phyloP scores from a whole-genome alignment of 2,797 vertebrate species.

The Tympanoctomys barrerae region DNA sequence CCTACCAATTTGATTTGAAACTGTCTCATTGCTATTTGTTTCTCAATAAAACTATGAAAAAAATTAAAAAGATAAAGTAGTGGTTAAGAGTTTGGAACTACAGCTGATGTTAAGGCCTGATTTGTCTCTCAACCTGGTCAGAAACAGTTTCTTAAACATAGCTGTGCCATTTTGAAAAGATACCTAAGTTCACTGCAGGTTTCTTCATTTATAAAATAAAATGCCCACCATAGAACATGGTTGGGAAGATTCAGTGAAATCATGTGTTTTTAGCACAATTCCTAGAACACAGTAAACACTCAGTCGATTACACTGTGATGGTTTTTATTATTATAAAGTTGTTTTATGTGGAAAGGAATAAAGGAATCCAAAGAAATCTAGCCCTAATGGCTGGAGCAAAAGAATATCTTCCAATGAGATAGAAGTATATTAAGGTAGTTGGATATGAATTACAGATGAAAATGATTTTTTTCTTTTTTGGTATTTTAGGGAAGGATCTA shows the following conservation, averaged over 20 bases:
- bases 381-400: neutral
- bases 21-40: too few species aligned
- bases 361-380: neutral
- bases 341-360: conserved; percentile 37
- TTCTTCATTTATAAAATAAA: neutral
- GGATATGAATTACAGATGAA: conserved; percentile 39
- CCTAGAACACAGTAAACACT: conserved; percentile 18
- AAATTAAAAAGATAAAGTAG: neutral
- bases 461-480: neutral
- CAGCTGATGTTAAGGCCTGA: neutral
- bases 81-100: neutral
- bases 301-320: neutral
- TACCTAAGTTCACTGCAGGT: neutral
- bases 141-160: neutral
- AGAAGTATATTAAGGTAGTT: neutral
- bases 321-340: conserved; percentile 31
- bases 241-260: conserved; percentile 7
- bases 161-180: neutral
- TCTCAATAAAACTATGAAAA: too few species aligned
- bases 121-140: neutral
- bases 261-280: neutral
- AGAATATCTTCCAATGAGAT: neutral
- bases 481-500: too few species aligned
- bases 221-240: neutral
- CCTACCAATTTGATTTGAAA: too few species aligned